Evolutionary conservation across 2,113 vertebrate genomes (phyloP).

Genomic region (Caretta caretta): DNA sequence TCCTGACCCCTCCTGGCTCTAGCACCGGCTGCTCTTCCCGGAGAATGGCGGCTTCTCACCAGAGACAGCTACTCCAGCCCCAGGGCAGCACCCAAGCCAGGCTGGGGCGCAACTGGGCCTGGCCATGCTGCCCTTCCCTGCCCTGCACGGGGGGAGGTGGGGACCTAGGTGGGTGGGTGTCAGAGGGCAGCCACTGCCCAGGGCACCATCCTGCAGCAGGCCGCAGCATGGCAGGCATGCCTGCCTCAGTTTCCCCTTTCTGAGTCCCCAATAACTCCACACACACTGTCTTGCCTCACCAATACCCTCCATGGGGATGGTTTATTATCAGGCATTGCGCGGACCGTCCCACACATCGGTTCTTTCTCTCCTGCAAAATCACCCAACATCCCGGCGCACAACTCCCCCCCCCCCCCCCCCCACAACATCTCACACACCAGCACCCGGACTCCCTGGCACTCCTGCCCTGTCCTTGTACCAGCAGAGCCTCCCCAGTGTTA

Average conservation of each 20-base stretch:
- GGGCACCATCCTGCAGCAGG: background rate
- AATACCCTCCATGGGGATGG: background rate
- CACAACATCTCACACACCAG: background rate
- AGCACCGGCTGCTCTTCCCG: background rate
- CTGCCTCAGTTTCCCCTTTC: background rate
- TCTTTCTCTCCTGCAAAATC: background rate
- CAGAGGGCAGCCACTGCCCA: background rate
- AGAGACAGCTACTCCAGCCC: too few relatives aligned
- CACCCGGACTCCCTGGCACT: background rate
- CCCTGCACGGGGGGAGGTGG: too few relatives aligned
- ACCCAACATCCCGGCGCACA: background rate
- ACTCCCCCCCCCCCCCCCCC: accelerated
- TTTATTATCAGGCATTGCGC: background rate
- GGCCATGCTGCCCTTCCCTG: background rate
- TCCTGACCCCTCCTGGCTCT: accelerated
- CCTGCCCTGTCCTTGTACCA: background rate
- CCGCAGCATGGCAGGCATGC: background rate
- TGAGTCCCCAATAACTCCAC: background rate
- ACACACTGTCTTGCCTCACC: background rate
- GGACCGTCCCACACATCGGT: background rate
- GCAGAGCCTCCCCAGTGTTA: background rate
- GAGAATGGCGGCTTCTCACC: too few relatives aligned
- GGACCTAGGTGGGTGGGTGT: background rate
- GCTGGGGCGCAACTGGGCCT: too few relatives aligned
- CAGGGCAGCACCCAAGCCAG: background rate